Evolutionary conservation across 2,888 invertebrate genomes (phyloP), one percentile per base, ranked within the genome.

Genomic region (Melieria picta): DNA sequence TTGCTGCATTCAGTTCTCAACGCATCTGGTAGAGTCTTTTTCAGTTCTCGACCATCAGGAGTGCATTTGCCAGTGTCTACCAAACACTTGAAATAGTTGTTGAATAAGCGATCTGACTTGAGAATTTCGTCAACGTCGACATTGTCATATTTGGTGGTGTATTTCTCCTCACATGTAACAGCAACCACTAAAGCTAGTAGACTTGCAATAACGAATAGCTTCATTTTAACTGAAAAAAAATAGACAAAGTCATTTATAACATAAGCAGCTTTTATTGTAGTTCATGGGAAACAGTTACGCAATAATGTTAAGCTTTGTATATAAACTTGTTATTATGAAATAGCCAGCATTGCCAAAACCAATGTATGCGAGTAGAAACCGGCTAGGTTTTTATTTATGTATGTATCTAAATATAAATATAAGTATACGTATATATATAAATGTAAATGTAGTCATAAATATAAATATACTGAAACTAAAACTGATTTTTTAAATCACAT

Each of bases 1-100:
- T 90, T 89, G 5, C 84, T 82, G 80, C 93, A 93, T 56, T 90
- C 90, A 6, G 90, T 89, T 80, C 89, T 88, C 48, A 93, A 80
- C 0, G 92, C 92, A 80, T 92, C 90, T n/a, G 90, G 89, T 62
- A 90, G 78, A 76, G 88, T 86, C 72, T 90, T 86, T 85, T 89
- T 91, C 64, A 91, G 81, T 79, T 90, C 90, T 58, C 88, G 87
- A 60, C 89, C 91, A 76, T 91, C 91, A 5, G 89, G 84, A 7
- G 90, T 90, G 81, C 91, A 91, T 50, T 87, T 86, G 43, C 86
- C 87, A 65, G 84, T 86, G 0, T 89, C 90, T 80, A 90, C 82
- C 60, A 91, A 81, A 77, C 91, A 91, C 76, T 90, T 89, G 72
- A 89, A 86, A 79, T 91, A 91, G 78, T 89, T 89, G 71, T 83